Percentiles rank a stretch among this genome's conserved stretches.
phyloP scores from a whole-genome alignment of 1,140 invertebrate species.

The Amyelois transitella region DNA sequence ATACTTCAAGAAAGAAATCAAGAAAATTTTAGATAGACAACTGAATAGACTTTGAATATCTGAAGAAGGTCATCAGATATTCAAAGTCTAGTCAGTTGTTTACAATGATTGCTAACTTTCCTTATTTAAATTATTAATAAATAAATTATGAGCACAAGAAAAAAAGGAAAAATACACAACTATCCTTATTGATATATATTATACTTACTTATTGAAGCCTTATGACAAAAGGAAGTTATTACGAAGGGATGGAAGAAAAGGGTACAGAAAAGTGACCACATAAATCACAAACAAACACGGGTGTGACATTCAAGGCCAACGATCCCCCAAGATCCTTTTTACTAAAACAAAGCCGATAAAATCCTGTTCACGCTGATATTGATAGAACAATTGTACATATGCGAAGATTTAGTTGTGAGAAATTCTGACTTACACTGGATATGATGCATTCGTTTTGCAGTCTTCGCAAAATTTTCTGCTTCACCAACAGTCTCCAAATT shows the following conservation, averaged over 20 bases:
- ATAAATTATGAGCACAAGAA: too few species aligned
- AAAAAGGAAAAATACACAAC: background rate
- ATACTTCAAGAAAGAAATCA: too few species aligned
- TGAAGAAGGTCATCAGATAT: too few species aligned
- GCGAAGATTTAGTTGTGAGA: conserved; percentile 10
- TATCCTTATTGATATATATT: background rate
- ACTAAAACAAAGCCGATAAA: background rate
- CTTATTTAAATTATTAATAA: too few species aligned
- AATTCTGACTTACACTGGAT: conserved; percentile 12
- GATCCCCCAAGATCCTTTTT: background rate
- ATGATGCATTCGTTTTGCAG: conserved; percentile 17
- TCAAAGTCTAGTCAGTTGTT: too few species aligned
- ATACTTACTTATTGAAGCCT: background rate
- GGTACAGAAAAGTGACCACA: conserved; percentile 1
- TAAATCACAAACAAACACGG: conserved; percentile 3
- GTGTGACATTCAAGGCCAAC: conserved; percentile 3
- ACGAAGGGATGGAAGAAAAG: background rate
- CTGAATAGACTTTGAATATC: too few species aligned
- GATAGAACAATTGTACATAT: background rate
- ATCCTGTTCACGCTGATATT: background rate
- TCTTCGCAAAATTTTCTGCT: conserved; percentile 21
- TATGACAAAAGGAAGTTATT: background rate
- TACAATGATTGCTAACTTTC: too few species aligned
- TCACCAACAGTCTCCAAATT: conserved; percentile 13
- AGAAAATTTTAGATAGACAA: too few species aligned